phyloP scores from a whole-genome alignment of 2,113 vertebrate species.

The Hydrochoerus hydrochaeris region DNA sequence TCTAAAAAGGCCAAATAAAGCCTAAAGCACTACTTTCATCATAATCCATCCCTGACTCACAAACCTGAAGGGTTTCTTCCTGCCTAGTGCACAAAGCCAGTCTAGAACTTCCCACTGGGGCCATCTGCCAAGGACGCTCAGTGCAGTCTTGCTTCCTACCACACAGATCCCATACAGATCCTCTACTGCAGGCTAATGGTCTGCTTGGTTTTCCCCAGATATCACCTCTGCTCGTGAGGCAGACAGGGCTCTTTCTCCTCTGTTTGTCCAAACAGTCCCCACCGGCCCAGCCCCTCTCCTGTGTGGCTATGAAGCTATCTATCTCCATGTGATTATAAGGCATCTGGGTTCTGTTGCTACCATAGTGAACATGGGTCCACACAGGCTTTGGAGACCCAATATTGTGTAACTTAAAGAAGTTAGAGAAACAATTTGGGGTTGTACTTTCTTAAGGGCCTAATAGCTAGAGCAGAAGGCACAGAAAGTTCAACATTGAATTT shows the following conservation, averaged over 20 bases:
- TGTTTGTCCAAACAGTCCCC: not conserved
- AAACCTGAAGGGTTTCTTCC: not conserved
- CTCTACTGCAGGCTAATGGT: not conserved
- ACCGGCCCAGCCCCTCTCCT: not conserved
- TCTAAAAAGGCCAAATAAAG: constrained; percentile 50
- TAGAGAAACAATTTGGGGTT: not conserved
- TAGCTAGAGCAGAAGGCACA: not conserved
- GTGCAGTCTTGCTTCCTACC: not conserved
- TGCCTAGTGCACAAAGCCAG: not conserved
- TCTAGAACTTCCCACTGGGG: not conserved
- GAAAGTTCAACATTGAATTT: not conserved
- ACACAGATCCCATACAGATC: not conserved
- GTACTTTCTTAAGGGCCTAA: not conserved
- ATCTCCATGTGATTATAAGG: not conserved
- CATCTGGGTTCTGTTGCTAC: not conserved
- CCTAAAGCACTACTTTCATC: constrained; percentile 21
- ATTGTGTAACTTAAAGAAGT: not conserved
- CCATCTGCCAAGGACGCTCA: constrained; percentile 19
- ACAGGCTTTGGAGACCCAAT: not conserved
- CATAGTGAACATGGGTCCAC: not conserved
- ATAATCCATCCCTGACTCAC: constrained; percentile 7
- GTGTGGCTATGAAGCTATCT: not conserved
- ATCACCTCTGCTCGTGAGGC: not conserved
- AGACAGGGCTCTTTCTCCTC: not conserved
- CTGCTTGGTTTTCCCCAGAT: not conserved